A percentile compares a stretch with the other conserved stretches of the same genome.
These are phyloP conservation scores for Mycalesis mineus DNA, from an alignment of 2,888 invertebrate species.

Conservation along the genomic window DNA sequence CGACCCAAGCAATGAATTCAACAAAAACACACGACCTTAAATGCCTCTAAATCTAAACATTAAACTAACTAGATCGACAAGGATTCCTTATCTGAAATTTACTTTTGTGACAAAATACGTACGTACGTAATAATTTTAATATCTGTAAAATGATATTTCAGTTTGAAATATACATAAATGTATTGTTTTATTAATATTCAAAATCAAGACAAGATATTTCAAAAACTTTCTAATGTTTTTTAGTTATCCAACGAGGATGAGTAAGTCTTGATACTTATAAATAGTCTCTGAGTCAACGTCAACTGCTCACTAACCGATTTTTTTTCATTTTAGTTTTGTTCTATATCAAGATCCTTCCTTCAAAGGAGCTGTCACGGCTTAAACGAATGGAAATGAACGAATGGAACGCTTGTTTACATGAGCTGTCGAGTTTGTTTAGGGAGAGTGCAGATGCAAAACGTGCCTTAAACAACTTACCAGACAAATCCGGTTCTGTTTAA, in stretches of 20 bases:
- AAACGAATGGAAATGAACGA: constrained; percentile 11
- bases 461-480: not conserved
- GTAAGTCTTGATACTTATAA: not conserved
- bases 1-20: too few relatives aligned
- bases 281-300: not conserved
- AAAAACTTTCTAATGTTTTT: too few relatives aligned
- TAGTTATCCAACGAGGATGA: not conserved
- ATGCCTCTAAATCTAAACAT: too few relatives aligned
- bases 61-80: too few relatives aligned
- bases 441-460: not conserved
- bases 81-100: too few relatives aligned
- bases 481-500: not conserved
- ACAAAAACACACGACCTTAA: too few relatives aligned
- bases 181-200: too few relatives aligned
- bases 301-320: not conserved
- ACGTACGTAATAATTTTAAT: too few relatives aligned
- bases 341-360: constrained; percentile 11
- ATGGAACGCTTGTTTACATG: constrained; percentile 21
- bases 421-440: constrained; percentile 13
- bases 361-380: constrained; percentile 19
- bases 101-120: too few relatives aligned
- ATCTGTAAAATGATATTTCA: too few relatives aligned
- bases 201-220: too few relatives aligned
- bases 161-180: too few relatives aligned
- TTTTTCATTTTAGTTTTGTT: constrained; percentile 4